Evolutionary conservation across 2,113 vertebrate species (phyloP).

Genomic region (Hipposideros armiger): DNA sequence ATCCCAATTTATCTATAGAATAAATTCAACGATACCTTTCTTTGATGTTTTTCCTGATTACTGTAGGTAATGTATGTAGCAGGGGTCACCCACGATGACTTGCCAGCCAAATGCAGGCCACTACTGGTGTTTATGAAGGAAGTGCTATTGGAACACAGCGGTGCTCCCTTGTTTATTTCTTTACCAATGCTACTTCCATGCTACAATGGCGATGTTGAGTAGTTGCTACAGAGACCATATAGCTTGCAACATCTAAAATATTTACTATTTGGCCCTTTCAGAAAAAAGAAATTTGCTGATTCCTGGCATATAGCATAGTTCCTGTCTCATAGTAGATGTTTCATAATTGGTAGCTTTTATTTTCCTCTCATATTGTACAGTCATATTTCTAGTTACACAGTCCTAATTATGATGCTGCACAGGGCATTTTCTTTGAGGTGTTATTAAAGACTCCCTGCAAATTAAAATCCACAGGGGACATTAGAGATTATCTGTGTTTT

Average conservation of each 20-base stretch:
- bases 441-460: neutral
- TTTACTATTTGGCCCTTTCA: neutral
- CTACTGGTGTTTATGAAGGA: neutral
- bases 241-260: slow-evolving; percentile 26
- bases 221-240: neutral
- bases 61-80: neutral
- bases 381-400: neutral
- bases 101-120: neutral
- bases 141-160: neutral
- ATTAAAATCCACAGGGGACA: neutral
- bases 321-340: neutral
- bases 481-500: neutral
- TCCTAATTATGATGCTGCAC: neutral
- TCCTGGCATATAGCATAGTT: neutral
- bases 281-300: neutral
- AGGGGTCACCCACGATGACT: neutral
- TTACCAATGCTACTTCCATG: neutral
- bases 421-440: neutral
- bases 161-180: neutral
- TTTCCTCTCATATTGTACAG: neutral
- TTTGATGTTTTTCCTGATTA: neutral
- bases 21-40: neutral
- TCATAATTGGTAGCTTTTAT: neutral
- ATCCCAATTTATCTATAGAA: neutral
- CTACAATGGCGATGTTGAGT: neutral